Evolutionary conservation across 2,888 invertebrate species (phyloP), one percentile per base, ranked within the genome.

Genomic region (Leptopilina myrica): DNA sequence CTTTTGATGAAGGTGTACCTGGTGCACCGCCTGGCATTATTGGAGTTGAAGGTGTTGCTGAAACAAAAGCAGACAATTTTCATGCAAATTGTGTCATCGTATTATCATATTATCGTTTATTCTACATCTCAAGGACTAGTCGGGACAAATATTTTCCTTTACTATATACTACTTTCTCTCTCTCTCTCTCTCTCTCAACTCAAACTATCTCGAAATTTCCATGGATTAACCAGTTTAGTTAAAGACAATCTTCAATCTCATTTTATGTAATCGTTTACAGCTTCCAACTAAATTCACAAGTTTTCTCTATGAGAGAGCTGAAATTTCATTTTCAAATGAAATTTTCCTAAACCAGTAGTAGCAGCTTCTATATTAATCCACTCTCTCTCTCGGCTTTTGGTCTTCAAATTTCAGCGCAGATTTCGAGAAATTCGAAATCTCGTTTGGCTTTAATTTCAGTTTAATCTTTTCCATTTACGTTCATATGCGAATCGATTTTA

Each of bases 1-100:
- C 94, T 93, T 96, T 97, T 84, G 96, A 94, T 86, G 96, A 95
- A 83, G 97, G 97, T 78, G 97, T 96, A 86, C 97, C 96, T 86
- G 96, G 96, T 86, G 94, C 94, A 86, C 95, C 96, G 88, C 95
- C 95, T 85, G 95, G 95, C 95, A 96, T 95, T 89, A 93, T 93
- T 83, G 93, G 93, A 85, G 93, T 93, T 81, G 93, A 92, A 84
- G 93, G 93, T 80, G 92, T 91, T 84, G 93, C 93, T 93, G 89
- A 6, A 92, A 89, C 87, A 89, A 40, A 79, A 85, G 78, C 33
- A 40, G 62, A 77, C 79, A 79, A 77, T 64, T 78, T 78, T 5
- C 14, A 77, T 56, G 76, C 46, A 64, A 43, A 78, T 62, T 49
- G 62, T 73, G 26, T 56, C 73, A 8, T 11, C 20, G 15, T 69